phyloP scores from a whole-genome alignment of 2,113 vertebrate species.

The Psilopsiagon aymara region DNA sequence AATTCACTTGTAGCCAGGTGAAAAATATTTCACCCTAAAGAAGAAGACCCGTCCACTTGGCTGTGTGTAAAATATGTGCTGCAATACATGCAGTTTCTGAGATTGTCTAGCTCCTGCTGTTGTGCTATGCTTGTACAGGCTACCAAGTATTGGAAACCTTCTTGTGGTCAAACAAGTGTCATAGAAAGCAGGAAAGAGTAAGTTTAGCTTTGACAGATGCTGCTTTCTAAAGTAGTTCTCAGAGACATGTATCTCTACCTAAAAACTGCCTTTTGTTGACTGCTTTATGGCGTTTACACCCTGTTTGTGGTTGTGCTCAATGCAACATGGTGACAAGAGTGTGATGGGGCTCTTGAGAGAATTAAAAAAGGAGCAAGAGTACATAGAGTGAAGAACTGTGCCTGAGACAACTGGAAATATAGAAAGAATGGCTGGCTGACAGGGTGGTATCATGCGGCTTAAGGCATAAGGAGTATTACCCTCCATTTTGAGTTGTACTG shows the following conservation, averaged over 20 bases:
- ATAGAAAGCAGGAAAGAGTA: neutral
- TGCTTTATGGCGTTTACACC: neutral
- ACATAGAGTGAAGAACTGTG: neutral
- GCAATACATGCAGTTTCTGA: neutral
- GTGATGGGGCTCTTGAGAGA: neutral
- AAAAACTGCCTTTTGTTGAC: neutral
- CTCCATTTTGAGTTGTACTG: neutral
- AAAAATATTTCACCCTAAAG: conserved; percentile 23
- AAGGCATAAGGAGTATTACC: neutral
- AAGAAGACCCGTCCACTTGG: neutral
- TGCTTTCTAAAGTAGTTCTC: neutral
- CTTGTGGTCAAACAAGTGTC: neutral
- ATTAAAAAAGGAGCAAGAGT: neutral
- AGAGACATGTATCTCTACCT: neutral
- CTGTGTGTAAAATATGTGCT: neutral
- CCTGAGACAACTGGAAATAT: neutral
- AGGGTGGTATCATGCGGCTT: neutral
- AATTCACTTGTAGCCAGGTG: neutral
- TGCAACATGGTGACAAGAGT: neutral
- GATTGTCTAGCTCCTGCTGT: neutral
- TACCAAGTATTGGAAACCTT: neutral
- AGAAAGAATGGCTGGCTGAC: neutral
- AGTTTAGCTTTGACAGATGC: neutral
- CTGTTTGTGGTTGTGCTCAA: neutral
- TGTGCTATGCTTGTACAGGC: neutral